Percentiles rank a stretch among this genome's conserved stretches.
Conservation (phyloP, 2,888 invertebrate species). For the Opisthograptis luteolata region DNA sequence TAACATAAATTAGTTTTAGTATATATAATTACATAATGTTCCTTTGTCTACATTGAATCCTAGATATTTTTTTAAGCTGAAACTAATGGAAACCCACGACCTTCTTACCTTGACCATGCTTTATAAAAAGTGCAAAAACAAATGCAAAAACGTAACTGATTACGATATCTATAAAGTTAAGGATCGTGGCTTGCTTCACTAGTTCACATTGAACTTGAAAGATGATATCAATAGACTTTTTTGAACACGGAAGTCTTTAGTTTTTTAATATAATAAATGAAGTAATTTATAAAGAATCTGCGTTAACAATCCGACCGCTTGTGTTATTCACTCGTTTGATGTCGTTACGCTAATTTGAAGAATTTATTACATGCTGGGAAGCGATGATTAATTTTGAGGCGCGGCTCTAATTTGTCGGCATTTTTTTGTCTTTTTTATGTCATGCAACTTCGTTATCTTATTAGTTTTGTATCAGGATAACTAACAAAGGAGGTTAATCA, state of each 20-base stretch:
- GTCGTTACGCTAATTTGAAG: slow-evolving; percentile 17
- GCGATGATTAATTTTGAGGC: slow-evolving; percentile 1
- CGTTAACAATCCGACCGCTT: slow-evolving; percentile 24
- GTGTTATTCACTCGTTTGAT: slow-evolving; percentile 20
- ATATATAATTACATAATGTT: no score
- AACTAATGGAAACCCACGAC: slow-evolving; percentile 20
- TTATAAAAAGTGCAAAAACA: slow-evolving; percentile 20
- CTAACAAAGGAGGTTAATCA: no score
- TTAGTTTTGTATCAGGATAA: no score
- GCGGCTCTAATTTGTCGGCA: slow-evolving; percentile 1
- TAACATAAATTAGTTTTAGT: no score
- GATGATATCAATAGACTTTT: slow-evolving; percentile 50
- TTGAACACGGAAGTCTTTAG: slow-evolving; percentile 47
- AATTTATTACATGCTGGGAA: slow-evolving; percentile 9
- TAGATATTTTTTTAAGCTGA: slow-evolving; percentile 7
- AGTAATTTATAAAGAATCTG: slow-evolving; percentile 27
- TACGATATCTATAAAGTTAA: slow-evolving; percentile 4
- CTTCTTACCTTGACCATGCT: slow-evolving; percentile 27
- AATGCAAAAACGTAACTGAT: slow-evolving; percentile 18
- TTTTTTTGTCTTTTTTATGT: no score
- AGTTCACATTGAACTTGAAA: slow-evolving; percentile 46
- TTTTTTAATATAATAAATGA: slow-evolving; percentile 41
- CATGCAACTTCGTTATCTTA: no score
- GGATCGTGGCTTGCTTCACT: slow-evolving; percentile 28
- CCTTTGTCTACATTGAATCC: background rate